A percentile compares a stretch with the other conserved stretches of the same genome.
Evolutionary conservation across 2,888 invertebrate genomes (phyloP).

Genomic region (Digitonthophagus gazella): DNA sequence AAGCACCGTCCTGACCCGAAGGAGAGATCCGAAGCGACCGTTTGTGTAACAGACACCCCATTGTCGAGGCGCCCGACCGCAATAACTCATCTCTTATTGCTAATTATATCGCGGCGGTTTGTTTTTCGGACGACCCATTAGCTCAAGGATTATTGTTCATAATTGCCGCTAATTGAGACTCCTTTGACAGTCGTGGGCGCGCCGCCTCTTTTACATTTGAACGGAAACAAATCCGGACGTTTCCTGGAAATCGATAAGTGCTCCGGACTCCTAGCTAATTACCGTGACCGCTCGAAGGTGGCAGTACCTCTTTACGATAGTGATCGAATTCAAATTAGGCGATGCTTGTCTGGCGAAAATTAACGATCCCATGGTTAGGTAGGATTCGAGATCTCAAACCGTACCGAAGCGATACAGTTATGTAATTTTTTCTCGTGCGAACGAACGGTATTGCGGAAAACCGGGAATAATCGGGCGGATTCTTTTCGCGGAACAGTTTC

Average conservation of each 20-base stretch:
- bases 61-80: not conserved
- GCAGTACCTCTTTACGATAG: not conserved
- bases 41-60: not conserved
- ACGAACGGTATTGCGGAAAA: conserved; percentile 2
- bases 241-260: not conserved
- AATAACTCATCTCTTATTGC: not conserved
- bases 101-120: not conserved
- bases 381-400: too few relatives aligned
- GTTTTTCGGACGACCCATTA: not conserved
- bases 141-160: not conserved
- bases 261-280: not conserved
- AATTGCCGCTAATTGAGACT: not conserved
- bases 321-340: not conserved
- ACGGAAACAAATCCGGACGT: too few relatives aligned
- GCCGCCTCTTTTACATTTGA: too few relatives aligned
- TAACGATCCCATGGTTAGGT: not conserved
- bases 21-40: not conserved
- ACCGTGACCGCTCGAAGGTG: not conserved
- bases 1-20: not conserved
- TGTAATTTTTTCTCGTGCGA: not conserved
- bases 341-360: not conserved
- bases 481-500: conserved; percentile 1
- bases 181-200: too few relatives aligned
- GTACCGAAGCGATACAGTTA: not conserved
- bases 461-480: not conserved